Conservation (phyloP, 2,113 vertebrate species). For the Todiramphus saurophagus region DNA sequence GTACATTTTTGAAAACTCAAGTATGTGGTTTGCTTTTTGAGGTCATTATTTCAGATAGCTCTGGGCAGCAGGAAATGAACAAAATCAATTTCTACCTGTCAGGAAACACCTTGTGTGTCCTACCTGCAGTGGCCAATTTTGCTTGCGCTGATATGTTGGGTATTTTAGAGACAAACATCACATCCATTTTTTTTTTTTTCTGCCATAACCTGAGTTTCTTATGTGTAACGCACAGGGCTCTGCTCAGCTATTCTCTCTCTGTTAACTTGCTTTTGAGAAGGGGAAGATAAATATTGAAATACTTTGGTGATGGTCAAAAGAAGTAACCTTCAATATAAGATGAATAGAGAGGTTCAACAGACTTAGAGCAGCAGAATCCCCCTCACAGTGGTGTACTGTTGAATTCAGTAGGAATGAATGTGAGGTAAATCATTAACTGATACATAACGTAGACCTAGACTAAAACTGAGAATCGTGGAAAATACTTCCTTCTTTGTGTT, state of each 20-base stretch:
- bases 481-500: neutral
- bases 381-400: neutral
- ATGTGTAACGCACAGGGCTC: neutral
- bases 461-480: neutral
- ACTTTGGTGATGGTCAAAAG: neutral
- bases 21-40: neutral
- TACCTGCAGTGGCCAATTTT: neutral
- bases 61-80: neutral
- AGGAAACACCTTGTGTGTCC: neutral
- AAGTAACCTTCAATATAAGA: neutral
- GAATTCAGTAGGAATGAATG: neutral
- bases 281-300: neutral
- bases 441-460: no score
- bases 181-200: neutral
- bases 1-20: neutral
- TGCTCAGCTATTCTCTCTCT: neutral
- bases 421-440: neutral
- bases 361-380: neutral
- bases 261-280: neutral
- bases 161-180: neutral
- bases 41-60: neutral
- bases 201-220: neutral
- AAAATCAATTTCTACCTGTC: neutral
- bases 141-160: neutral
- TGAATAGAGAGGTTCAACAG: neutral